A percentile compares a stretch with the other conserved stretches of the same genome.
phyloP scores from a whole-genome alignment of 1,140 invertebrate species.

The Coenobita brevimanus region DNA sequence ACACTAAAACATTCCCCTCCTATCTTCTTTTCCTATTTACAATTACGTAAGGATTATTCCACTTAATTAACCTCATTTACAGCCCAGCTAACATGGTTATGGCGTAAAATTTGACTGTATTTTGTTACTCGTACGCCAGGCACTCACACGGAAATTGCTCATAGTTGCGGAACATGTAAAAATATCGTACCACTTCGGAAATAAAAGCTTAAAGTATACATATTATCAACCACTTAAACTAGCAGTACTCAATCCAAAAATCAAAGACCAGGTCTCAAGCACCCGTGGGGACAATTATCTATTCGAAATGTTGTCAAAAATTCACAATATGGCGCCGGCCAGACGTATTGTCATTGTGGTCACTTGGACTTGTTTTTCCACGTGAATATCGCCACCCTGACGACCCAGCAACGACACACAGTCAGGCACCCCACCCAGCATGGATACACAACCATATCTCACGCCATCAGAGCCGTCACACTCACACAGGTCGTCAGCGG shows the following conservation, averaged over 20 bases:
- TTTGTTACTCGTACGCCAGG: slow-evolving; percentile 46
- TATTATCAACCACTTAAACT: no score
- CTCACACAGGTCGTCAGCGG: slow-evolving; percentile 14
- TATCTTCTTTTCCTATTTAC: no score
- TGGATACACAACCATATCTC: background rate
- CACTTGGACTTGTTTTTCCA: slow-evolving; percentile 9
- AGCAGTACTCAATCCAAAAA: background rate
- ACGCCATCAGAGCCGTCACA: background rate
- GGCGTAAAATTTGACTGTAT: no score
- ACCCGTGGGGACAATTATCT: background rate
- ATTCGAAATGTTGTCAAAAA: slow-evolving; percentile 42
- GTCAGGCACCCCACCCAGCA: background rate
- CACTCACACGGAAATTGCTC: slow-evolving; percentile 14
- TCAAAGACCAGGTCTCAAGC: background rate
- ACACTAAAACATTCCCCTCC: background rate
- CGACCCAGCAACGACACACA: background rate
- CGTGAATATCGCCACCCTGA: background rate
- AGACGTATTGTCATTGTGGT: slow-evolving; percentile 48
- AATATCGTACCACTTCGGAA: slow-evolving; percentile 20
- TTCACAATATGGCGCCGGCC: slow-evolving; percentile 56
- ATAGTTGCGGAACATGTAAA: slow-evolving; percentile 25
- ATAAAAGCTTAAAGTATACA: background rate
- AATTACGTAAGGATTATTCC: no score
- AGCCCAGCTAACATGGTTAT: no score
- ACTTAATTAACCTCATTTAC: no score